Conservation (phyloP, 2,888 invertebrate species). For the Tridacna gigas region DNA sequence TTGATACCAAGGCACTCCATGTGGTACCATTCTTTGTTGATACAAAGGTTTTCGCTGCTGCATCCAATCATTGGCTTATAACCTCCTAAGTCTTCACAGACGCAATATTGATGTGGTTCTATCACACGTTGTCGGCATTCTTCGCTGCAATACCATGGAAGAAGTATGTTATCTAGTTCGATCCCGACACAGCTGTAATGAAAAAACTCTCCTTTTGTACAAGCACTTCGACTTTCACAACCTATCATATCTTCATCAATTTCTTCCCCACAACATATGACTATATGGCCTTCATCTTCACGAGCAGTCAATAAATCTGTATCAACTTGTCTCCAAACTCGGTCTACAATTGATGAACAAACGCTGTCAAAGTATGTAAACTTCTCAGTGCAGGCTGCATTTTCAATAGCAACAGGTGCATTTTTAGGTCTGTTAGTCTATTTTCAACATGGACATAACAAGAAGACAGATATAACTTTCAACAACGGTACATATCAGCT, state of each 20-base stretch:
- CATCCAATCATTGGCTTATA: conserved; percentile 61
- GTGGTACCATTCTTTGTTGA: conserved; percentile 56
- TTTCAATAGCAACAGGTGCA: conserved; percentile 35
- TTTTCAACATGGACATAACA: too few relatives aligned
- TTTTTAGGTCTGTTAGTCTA: conserved; percentile 22
- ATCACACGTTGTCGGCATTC: too few relatives aligned
- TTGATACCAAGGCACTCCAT: conserved; percentile 45
- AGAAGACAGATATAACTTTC: too few relatives aligned
- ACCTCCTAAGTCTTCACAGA: conserved; percentile 47
- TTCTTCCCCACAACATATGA: conserved; percentile 43
- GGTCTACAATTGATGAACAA: conserved; percentile 22
- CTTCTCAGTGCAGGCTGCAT: conserved; percentile 9
- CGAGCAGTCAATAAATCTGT: conserved; percentile 20
- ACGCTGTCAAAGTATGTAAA: conserved; percentile 29
- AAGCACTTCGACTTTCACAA: conserved; percentile 27
- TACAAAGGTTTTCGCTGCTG: conserved; percentile 37
- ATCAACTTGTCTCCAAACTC: conserved; percentile 35
- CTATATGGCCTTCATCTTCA: background rate
- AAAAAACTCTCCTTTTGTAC: conserved; percentile 42
- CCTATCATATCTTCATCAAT: conserved; percentile 31
- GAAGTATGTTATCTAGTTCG: too few relatives aligned
- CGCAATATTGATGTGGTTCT: conserved; percentile 41
- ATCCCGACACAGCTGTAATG: too few relatives aligned
- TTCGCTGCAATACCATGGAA: too few relatives aligned
- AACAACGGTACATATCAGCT: too few relatives aligned